These are phyloP conservation scores for Allolobophora icterica DNA, from an alignment of 2,888 invertebrate genomes.

Conservation along the genomic window DNA sequence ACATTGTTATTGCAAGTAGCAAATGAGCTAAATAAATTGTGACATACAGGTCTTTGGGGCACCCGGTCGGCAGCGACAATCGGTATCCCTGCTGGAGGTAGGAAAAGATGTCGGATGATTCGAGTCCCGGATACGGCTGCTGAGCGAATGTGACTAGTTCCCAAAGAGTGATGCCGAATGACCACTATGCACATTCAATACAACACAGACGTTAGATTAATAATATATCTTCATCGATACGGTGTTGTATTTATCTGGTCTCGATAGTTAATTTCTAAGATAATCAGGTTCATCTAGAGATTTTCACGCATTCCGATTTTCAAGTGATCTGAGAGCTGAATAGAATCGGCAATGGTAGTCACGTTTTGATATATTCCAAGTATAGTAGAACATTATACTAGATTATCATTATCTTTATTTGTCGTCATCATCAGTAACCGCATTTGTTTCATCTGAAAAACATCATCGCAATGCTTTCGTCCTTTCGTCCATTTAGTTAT, in stretches of 20 bases:
- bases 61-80: conserved; percentile 32
- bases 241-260: too few species aligned
- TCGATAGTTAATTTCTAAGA: too few species aligned
- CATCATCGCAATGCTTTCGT: too few species aligned
- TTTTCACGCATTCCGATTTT: not conserved
- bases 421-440: too few species aligned
- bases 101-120: conserved; percentile 24
- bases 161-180: conserved; percentile 37
- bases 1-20: not conserved
- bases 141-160: conserved; percentile 37
- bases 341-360: too few species aligned
- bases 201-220: not conserved
- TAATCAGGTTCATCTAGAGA: not conserved
- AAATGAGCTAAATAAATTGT: not conserved
- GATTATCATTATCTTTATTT: too few species aligned
- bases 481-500: not conserved
- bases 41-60: conserved; percentile 32
- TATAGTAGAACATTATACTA: too few species aligned
- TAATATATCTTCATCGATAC: not conserved
- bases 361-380: too few species aligned
- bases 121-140: conserved; percentile 32
- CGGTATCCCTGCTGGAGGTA: conserved; percentile 36
- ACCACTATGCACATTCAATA: conserved; percentile 29
- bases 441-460: too few species aligned
- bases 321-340: too few species aligned